Conservation (phyloP, 2,113 vertebrate species). For the Anarhynchus alexandrinus region DNA sequence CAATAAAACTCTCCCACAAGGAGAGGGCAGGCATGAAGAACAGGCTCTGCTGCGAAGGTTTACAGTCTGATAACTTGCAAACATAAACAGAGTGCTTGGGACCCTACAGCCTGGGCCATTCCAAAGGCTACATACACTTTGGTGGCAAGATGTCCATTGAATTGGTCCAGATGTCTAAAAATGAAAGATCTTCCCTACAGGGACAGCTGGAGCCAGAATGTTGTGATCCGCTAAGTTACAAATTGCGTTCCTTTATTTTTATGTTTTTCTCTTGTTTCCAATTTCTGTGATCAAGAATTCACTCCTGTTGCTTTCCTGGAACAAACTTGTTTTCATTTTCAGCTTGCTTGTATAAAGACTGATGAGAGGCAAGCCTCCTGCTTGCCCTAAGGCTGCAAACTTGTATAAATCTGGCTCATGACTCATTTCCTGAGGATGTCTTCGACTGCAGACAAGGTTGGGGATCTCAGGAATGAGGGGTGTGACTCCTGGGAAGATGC, state of each 20-base stretch:
- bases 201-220: conserved; percentile 6
- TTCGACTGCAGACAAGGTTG: neutral
- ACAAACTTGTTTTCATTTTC: conserved; percentile 37
- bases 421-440: conserved; percentile 42
- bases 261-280: conserved; percentile 7
- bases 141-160: neutral
- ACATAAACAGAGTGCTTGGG: neutral
- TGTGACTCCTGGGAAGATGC: neutral
- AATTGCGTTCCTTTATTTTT: neutral
- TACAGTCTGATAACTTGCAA: neutral
- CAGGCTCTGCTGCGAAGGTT: neutral
- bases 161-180: conserved; percentile 1
- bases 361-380: conserved; percentile 9
- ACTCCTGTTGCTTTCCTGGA: conserved; percentile 30
- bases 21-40: neutral
- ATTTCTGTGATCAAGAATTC: conserved; percentile 10
- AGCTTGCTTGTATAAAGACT: conserved; percentile 29
- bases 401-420: conserved; percentile 33
- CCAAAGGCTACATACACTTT: neutral
- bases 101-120: neutral
- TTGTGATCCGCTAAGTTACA: neutral
- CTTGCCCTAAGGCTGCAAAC: conserved; percentile 16
- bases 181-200: neutral
- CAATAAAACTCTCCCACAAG: neutral
- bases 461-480: neutral